Percentiles rank a stretch among this genome's conserved stretches.
These are phyloP conservation scores for Ormyrus labotus DNA, from an alignment of 2,888 invertebrate genomes.

Conservation along the genomic window DNA sequence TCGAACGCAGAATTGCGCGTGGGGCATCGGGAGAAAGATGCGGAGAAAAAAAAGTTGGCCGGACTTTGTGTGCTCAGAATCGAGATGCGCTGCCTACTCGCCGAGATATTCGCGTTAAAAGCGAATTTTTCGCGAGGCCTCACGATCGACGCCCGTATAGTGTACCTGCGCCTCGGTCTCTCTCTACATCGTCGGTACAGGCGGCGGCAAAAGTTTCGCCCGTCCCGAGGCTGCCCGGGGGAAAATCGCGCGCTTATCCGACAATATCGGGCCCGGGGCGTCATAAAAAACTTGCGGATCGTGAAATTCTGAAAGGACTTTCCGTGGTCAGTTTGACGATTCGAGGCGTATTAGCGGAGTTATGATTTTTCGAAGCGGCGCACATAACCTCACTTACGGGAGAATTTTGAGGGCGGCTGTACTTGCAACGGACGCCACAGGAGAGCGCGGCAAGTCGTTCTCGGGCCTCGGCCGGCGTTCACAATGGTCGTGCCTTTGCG, in stretches of 20 bases:
- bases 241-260: slow-evolving; percentile 54
- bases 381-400: slow-evolving; percentile 63
- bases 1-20: slow-evolving; percentile 63
- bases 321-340: slow-evolving; percentile 63
- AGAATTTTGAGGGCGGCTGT: slow-evolving; percentile 61
- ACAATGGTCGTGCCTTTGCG: slow-evolving; percentile 27
- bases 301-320: slow-evolving; percentile 70
- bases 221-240: background rate
- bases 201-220: slow-evolving; percentile 9
- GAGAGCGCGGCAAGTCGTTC: slow-evolving; percentile 63
- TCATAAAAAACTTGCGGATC: slow-evolving; percentile 65
- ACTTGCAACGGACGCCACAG: slow-evolving; percentile 71
- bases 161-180: slow-evolving; percentile 1
- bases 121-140: slow-evolving; percentile 3
- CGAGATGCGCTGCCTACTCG: slow-evolving; percentile 36
- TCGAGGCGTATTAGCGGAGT: slow-evolving; percentile 51
- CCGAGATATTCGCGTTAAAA: slow-evolving; percentile 62
- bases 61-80: slow-evolving; percentile 67
- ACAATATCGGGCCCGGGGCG: slow-evolving; percentile 63
- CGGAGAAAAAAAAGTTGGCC: slow-evolving; percentile 68
- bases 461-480: slow-evolving; percentile 37
- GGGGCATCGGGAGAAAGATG: slow-evolving; percentile 66
- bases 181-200: slow-evolving; percentile 45
- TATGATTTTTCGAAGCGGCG: slow-evolving; percentile 65
- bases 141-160: slow-evolving; percentile 32